A percentile compares a stretch with the other conserved stretches of the same genome.
phyloP scores from a whole-genome alignment of 2,888 invertebrate genomes.

The Horisme vitalbata region DNA sequence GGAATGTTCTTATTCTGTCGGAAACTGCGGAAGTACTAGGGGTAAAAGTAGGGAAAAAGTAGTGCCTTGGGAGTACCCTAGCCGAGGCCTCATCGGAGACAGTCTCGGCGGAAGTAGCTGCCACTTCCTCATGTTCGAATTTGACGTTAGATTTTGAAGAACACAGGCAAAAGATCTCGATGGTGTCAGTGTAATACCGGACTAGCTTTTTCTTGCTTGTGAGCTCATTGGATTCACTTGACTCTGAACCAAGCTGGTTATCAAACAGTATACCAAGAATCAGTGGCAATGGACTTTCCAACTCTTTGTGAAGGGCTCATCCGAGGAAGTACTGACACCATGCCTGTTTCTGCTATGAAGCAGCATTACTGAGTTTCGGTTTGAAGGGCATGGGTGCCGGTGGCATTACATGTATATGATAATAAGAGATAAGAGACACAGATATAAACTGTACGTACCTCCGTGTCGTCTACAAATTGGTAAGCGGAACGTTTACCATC shows the following conservation, averaged over 20 bases:
- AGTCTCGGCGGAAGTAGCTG: slow-evolving; percentile 64
- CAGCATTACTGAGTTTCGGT: too few relatives aligned
- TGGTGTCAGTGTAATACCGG: slow-evolving; percentile 34
- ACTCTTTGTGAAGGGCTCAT: too few relatives aligned
- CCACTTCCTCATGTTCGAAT: slow-evolving; percentile 56
- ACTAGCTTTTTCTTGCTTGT: slow-evolving; percentile 45
- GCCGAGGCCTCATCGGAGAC: slow-evolving; percentile 52
- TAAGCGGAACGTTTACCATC: too few relatives aligned
- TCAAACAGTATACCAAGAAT: slow-evolving; percentile 70
- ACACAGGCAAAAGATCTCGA: slow-evolving; percentile 20
- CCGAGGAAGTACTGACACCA: too few relatives aligned
- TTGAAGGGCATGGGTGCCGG: too few relatives aligned
- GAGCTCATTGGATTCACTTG: slow-evolving; percentile 50
- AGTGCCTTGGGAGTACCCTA: slow-evolving; percentile 62
- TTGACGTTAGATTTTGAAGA: slow-evolving; percentile 38
- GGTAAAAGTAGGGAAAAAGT: slow-evolving; percentile 69
- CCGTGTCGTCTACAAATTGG: too few relatives aligned
- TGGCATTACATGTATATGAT: too few relatives aligned
- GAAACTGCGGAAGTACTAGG: slow-evolving; percentile 67
- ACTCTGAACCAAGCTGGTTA: slow-evolving; percentile 60
- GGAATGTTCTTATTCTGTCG: slow-evolving; percentile 73
- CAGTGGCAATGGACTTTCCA: slow-evolving; percentile 67
- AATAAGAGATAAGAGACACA: too few relatives aligned
- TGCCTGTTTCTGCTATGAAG: too few relatives aligned
- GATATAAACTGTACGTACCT: too few relatives aligned